Percentiles rank a stretch among this genome's conserved stretches.
Evolutionary conservation across 2,113 vertebrate genomes (phyloP).

Genomic region (Muntiacus reevesi): DNA sequence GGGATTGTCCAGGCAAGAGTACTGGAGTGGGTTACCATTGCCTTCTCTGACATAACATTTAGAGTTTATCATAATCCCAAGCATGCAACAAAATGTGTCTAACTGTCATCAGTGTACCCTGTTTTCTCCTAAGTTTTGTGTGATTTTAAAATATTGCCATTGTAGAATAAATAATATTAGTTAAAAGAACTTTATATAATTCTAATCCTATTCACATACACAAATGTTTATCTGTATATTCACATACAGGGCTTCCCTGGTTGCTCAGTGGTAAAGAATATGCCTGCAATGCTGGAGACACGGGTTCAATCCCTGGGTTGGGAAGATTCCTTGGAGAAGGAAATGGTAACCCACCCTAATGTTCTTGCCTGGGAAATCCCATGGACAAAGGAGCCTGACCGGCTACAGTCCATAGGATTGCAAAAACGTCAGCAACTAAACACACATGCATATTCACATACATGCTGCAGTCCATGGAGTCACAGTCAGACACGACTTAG

Average conservation of each 20-base stretch:
- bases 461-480: background rate
- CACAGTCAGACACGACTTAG: rapidly evolving
- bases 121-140: background rate
- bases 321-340: background rate
- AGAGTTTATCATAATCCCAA: background rate
- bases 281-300: background rate
- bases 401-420: background rate
- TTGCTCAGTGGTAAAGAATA: background rate
- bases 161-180: background rate
- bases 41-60: too few relatives aligned
- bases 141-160: background rate
- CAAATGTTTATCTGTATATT: background rate
- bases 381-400: background rate
- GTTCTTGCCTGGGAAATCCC: background rate
- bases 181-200: background rate
- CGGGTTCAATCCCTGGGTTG: background rate
- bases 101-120: background rate
- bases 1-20: too few relatives aligned
- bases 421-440: background rate
- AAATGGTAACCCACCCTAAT: background rate
- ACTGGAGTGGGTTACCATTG: too few relatives aligned
- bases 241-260: background rate
- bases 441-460: background rate
- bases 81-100: background rate
- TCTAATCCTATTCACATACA: background rate